Conservation (phyloP, 2,888 invertebrate species). For the Drosophila neotestacea region DNA sequence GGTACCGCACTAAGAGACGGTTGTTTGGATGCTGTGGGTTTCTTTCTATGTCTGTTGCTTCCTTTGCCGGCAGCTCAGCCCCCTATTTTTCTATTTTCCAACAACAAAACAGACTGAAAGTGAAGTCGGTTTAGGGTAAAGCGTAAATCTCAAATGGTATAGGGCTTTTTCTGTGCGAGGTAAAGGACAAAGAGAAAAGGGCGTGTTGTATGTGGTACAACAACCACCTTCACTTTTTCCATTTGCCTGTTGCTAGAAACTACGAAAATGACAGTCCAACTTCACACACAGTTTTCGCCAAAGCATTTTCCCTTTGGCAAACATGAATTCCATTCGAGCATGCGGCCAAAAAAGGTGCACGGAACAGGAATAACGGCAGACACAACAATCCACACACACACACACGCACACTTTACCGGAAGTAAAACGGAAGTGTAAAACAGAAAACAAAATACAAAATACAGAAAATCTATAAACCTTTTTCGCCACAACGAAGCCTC, state of each 20-base stretch:
- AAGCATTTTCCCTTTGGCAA: slow-evolving; percentile 21
- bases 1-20: neutral
- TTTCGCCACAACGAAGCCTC: neutral
- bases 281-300: neutral
- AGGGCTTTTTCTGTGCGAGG: neutral
- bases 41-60: slow-evolving; percentile 19
- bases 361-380: slow-evolving; percentile 31
- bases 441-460: slow-evolving; percentile 22
- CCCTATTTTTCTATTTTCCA: neutral
- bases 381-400: slow-evolving; percentile 24
- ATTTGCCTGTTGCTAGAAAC: slow-evolving; percentile 38
- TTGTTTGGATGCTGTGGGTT: slow-evolving; percentile 14
- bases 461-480: neutral
- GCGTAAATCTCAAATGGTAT: slow-evolving; percentile 13
- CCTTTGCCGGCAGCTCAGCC: neutral
- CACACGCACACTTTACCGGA: slow-evolving; percentile 22
- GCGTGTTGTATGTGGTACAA: slow-evolving; percentile 2
- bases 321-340: slow-evolving; percentile 37
- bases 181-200: neutral
- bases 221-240: slow-evolving; percentile 46
- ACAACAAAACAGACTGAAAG: slow-evolving; percentile 51
- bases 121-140: slow-evolving; percentile 46
- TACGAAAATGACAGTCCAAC: slow-evolving; percentile 27
- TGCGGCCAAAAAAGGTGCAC: slow-evolving; percentile 33
- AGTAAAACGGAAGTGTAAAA: slow-evolving; percentile 35